Evolutionary conservation across 2,113 vertebrate species (phyloP).

Genomic region (Dasypus novemcinctus): DNA sequence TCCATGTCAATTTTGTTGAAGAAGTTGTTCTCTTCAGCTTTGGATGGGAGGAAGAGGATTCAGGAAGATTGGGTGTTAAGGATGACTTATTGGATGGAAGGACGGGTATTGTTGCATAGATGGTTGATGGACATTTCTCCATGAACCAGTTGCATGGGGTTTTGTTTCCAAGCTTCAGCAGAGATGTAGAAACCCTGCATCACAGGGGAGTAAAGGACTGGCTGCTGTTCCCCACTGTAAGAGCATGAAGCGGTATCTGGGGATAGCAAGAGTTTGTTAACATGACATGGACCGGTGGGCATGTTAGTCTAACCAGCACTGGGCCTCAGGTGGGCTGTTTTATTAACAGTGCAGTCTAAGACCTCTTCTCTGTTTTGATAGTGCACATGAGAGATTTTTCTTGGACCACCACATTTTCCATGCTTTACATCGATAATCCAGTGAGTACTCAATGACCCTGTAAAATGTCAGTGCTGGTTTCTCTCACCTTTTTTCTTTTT

Average conservation of each 20-base stretch:
- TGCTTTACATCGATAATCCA: slow-evolving; percentile 89
- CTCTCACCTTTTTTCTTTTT: background rate
- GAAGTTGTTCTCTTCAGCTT: background rate
- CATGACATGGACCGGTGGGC: background rate
- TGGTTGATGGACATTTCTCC: background rate
- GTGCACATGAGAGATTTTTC: slow-evolving; percentile 84
- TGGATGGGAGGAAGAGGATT: background rate
- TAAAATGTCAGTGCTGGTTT: background rate
- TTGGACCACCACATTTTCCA: slow-evolving; percentile 86
- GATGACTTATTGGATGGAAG: background rate
- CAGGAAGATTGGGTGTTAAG: background rate
- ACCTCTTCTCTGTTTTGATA: slow-evolving; percentile 60
- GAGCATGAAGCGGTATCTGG: background rate
- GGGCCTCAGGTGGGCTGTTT: background rate
- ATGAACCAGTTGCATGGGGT: background rate
- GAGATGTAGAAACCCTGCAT: background rate
- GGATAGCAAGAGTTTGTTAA: fast-evolving
- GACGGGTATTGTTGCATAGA: background rate
- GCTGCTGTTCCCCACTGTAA: too few species aligned
- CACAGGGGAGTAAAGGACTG: too few species aligned
- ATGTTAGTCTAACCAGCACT: background rate
- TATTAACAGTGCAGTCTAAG: background rate
- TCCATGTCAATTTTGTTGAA: background rate
- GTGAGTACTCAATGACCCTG: slow-evolving; percentile 63
- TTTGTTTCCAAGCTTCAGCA: background rate